Conservation (phyloP, 2,113 vertebrate genomes). For the human (Homo sapiens) region DNA sequence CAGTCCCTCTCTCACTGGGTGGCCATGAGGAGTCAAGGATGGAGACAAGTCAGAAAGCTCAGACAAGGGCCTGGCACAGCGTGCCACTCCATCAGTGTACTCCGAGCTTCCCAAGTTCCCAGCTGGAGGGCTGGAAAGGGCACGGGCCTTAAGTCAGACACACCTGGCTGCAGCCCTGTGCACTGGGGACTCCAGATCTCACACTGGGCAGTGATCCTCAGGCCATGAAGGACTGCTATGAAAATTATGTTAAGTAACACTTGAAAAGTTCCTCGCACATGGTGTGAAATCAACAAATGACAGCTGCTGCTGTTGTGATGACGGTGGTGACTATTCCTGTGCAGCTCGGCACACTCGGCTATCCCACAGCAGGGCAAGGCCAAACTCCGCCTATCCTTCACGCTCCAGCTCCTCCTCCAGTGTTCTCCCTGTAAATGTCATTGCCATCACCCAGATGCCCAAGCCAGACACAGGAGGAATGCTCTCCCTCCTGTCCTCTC, state of each 20-base stretch:
- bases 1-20: background rate
- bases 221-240: background rate
- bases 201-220: fast-evolving
- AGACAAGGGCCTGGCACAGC: background rate
- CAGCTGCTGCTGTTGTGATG: background rate
- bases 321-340: fast-evolving
- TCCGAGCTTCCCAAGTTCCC: background rate
- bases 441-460: constrained; percentile 26
- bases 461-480: background rate
- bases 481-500: background rate
- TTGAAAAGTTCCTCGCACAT: background rate
- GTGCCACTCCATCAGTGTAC: fast-evolving
- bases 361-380: background rate
- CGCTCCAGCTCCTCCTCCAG: constrained; percentile 47
- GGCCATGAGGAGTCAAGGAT: background rate
- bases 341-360: background rate
- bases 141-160: background rate
- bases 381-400: background rate
- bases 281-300: background rate
- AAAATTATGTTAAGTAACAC: background rate
- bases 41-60: background rate
- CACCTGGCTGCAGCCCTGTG: background rate
- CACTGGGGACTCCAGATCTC: background rate
- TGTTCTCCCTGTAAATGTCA: constrained; percentile 62
- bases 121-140: background rate